These are phyloP conservation scores for Sceloporus undulatus DNA, from an alignment of 2,113 vertebrate species.

Conservation along the genomic window DNA sequence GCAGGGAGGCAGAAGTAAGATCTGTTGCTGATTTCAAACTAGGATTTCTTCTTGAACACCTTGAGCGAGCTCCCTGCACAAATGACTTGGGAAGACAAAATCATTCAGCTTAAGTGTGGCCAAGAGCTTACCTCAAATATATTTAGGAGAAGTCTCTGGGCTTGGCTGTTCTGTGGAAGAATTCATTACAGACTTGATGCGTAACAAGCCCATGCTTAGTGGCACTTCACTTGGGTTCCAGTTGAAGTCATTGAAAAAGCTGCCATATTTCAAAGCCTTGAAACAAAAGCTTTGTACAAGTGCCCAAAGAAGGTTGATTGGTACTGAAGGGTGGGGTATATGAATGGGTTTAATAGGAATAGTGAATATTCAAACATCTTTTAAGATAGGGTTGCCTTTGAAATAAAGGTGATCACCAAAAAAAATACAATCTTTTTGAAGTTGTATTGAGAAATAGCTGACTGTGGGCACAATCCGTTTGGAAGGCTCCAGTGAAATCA, in stretches of 20 bases:
- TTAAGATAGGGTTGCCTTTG: slow-evolving; percentile 71
- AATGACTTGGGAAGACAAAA: slow-evolving; percentile 61
- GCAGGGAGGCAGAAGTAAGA: slow-evolving; percentile 54
- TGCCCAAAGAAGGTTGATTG: slow-evolving; percentile 74
- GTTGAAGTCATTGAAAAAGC: slow-evolving; percentile 69
- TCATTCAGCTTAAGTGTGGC: slow-evolving; percentile 63
- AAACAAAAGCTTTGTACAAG: slow-evolving; percentile 73
- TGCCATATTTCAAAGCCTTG: slow-evolving; percentile 75
- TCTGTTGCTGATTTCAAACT: slow-evolving; percentile 48
- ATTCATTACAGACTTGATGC: slow-evolving; percentile 46
- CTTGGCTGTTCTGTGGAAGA: slow-evolving; percentile 59
- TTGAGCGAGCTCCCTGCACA: slow-evolving; percentile 68
- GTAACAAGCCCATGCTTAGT: slow-evolving; percentile 47
- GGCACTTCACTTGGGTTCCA: slow-evolving; percentile 63
- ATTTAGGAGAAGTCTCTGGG: slow-evolving; percentile 30
- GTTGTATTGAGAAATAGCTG: slow-evolving; percentile 61
- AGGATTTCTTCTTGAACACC: slow-evolving; percentile 67
- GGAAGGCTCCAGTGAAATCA: neutral
- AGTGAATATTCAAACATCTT: slow-evolving; percentile 75
- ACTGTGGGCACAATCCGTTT: neutral
- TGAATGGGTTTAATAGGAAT: slow-evolving; percentile 71
- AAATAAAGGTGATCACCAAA: slow-evolving; percentile 43
- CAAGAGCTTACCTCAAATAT: slow-evolving; percentile 55
- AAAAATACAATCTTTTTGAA: slow-evolving; percentile 59
- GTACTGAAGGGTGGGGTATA: slow-evolving; percentile 75